A percentile compares a stretch with the other conserved stretches of the same genome.
Evolutionary conservation across 2,797 vertebrate species (phyloP).

Genomic region (Semotilus atromaculatus): DNA sequence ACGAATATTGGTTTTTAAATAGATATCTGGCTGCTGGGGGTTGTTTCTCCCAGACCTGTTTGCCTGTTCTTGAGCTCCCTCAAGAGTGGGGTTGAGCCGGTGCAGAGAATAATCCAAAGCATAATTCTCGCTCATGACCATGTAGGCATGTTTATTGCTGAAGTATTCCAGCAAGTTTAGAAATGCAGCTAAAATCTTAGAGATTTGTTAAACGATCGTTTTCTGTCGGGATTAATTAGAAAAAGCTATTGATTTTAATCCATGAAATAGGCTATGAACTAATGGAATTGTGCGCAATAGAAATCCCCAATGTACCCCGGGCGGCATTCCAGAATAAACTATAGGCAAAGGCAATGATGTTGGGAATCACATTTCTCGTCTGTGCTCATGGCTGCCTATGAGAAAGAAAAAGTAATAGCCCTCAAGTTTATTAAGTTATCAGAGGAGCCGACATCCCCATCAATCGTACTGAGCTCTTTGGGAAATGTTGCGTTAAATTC

Average conservation of each 20-base stretch:
- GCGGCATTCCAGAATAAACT: constrained; percentile 80
- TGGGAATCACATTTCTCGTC: constrained; percentile 72
- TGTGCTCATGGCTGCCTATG: constrained; percentile 68
- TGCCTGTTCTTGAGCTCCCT: constrained; percentile 27
- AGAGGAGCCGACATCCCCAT: constrained; percentile 71
- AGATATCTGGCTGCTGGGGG: constrained; percentile 45
- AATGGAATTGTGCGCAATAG: constrained; percentile 47
- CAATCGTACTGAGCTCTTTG: constrained; percentile 72
- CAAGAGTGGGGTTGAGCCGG: constrained; percentile 9
- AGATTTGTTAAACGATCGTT: constrained; percentile 36
- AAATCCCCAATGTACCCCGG: constrained; percentile 68
- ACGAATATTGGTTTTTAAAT: not conserved
- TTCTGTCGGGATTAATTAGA: constrained; percentile 13
- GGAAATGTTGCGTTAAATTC: constrained; percentile 49
- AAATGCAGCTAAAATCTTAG: constrained; percentile 25
- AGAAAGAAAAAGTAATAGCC: constrained; percentile 72
- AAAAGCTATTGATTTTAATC: constrained; percentile 54
- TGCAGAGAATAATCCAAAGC: constrained; percentile 11
- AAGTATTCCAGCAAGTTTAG: not conserved
- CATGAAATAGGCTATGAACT: constrained; percentile 46
- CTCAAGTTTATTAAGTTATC: constrained; percentile 78
- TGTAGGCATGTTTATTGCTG: constrained; percentile 50
- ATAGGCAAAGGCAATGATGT: constrained; percentile 63
- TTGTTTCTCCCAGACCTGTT: not conserved
- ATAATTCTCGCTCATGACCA: constrained; percentile 52